Conservation (phyloP, 2,797 vertebrate genomes). For the Cetoscarus ocellatus region DNA sequence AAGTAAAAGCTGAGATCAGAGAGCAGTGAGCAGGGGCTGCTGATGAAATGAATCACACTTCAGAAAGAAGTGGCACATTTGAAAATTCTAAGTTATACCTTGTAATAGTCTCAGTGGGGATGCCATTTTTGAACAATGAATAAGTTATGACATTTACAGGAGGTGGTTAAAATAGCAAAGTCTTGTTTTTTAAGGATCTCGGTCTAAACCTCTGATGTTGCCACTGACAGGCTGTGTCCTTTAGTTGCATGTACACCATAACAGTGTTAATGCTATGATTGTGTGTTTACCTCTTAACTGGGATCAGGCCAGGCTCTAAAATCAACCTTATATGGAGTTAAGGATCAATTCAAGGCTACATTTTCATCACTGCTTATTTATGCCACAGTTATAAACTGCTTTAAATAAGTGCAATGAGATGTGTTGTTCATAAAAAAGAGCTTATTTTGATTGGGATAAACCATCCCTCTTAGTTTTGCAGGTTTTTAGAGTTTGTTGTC, state of each 20-base stretch:
- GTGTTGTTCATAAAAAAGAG: too few relatives aligned
- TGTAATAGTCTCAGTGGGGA: not conserved
- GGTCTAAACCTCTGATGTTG: constrained; percentile 7
- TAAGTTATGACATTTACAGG: not conserved
- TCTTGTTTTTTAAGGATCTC: not conserved
- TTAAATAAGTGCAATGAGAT: too few relatives aligned
- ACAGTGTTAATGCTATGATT: not conserved
- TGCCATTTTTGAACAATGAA: constrained; percentile 1
- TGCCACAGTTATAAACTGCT: too few relatives aligned
- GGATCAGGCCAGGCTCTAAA: not conserved
- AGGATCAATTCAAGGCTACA: too few relatives aligned
- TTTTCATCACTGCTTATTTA: too few relatives aligned
- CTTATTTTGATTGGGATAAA: not conserved
- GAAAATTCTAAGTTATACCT: constrained; percentile 19
- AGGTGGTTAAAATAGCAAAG: not conserved
- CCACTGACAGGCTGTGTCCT: constrained; percentile 11
- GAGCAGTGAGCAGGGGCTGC: constrained; percentile 1
- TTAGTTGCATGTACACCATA: not conserved
- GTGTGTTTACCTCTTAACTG: not conserved
- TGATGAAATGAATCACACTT: constrained; percentile 21
- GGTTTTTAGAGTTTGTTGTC: too few relatives aligned
- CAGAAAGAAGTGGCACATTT: constrained; percentile 25
- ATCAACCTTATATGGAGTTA: too few relatives aligned
- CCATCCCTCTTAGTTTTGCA: not conserved
- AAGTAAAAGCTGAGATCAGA: constrained; percentile 30